A percentile compares a stretch with the other conserved stretches of the same genome.
These are phyloP conservation scores for Acanthosepion esculentum DNA, from an alignment of 2,888 invertebrate genomes.

Conservation along the genomic window DNA sequence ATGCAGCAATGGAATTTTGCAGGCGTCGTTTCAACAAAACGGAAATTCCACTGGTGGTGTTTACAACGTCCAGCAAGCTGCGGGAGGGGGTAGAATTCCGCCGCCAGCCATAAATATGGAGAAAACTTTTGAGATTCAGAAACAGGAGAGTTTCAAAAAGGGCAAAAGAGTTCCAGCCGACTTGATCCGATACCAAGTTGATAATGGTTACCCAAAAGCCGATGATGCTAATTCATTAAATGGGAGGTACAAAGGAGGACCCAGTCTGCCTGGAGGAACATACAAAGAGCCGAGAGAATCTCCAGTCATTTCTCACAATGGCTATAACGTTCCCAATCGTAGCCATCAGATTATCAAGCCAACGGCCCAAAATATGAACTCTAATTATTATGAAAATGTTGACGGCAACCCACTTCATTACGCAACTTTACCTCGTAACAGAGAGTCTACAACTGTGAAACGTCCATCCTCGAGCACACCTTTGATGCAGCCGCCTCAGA, in stretches of 20 bases:
- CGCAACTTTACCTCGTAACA: slow-evolving; percentile 68
- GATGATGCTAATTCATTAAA: not conserved
- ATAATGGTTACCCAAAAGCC: not conserved
- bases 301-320: not conserved
- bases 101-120: slow-evolving; percentile 54
- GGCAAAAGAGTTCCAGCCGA: slow-evolving; percentile 65
- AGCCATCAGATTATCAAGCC: slow-evolving; percentile 52
- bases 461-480: not conserved
- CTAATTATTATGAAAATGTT: slow-evolving; percentile 57
- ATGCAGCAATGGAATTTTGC: slow-evolving; percentile 35
- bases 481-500: not conserved
- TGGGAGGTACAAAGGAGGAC: not conserved
- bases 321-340: not conserved
- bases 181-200: slow-evolving; percentile 59
- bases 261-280: not conserved
- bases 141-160: slow-evolving; percentile 68
- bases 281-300: not conserved
- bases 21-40: slow-evolving; percentile 36
- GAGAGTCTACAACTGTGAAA: slow-evolving; percentile 48
- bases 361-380: slow-evolving; percentile 42
- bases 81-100: not conserved
- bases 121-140: slow-evolving; percentile 58
- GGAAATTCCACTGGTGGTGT: not conserved
- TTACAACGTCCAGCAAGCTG: slow-evolving; percentile 2
- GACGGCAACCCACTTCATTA: slow-evolving; percentile 67